Evolutionary conservation across 2,113 vertebrate species (phyloP), one percentile per base, ranked within the genome.

Genomic region (Anser cygnoides): DNA sequence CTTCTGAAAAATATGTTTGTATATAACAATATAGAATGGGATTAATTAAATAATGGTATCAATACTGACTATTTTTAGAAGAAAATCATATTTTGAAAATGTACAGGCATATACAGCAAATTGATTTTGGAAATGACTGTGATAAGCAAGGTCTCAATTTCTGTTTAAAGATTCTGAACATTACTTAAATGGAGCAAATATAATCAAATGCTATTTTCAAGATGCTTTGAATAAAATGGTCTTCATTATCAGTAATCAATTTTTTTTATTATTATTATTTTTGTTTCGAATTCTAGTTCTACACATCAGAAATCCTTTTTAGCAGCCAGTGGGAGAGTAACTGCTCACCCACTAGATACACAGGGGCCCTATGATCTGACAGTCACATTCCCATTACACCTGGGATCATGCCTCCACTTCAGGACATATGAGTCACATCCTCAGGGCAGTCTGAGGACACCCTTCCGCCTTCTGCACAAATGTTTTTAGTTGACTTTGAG

Each of bases 311-410:
- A 92, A 87, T 37, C 13, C 5, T 62, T 74, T 58, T 72, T 31
- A 67, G 7, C 7, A 78, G 35, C 17, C 33, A 77, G 25, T 61
- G 39, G n/a, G 55, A 87, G 43, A 46, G 3, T 5, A 4, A 35
- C 15, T 59, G 7, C 29, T n/a, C 18, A 25, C 31, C 59, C 67
- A 9, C 13, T 35, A 4, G 21, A 49, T 22, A 62, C 4, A 67
- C 26, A 57, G 15, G 3, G 11, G 3, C 1, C 9, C 4, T 33
- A 2, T 29, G 52, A 46, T 12, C 22, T 62, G 8, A 20, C 14
- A 76, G 41, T 17, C 2, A 41, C 7, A 11, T 55, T 68, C 16
- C 22, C 35, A 15, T 37, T 23, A 17, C 17, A n/a, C 5, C 44
- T 43, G 31, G 23, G 26, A 90, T 25, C 8, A 9, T 4, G 5